Evolutionary conservation across 2,888 invertebrate genomes (phyloP).

Genomic region (Andrena minutula): DNA sequence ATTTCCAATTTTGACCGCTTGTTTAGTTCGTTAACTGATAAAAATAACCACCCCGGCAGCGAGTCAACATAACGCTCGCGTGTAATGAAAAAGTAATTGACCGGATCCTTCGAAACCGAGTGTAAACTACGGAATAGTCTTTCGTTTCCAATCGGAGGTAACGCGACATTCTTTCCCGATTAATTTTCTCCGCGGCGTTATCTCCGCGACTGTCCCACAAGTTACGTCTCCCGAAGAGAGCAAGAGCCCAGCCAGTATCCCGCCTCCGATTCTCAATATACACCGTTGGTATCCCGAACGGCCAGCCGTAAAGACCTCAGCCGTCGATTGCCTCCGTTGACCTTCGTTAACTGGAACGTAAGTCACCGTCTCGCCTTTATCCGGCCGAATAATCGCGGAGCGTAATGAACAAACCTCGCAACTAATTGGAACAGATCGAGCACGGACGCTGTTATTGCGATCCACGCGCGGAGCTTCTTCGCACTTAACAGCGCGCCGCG

Average conservation of each 20-base stretch:
- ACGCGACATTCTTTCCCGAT: too few species aligned
- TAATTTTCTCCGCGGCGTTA: too few species aligned
- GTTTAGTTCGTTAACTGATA: background rate
- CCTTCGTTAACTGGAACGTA: slow-evolving; percentile 51
- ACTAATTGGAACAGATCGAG: slow-evolving; percentile 65
- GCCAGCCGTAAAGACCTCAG: slow-evolving; percentile 24
- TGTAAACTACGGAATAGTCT: too few species aligned
- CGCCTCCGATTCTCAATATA: too few species aligned
- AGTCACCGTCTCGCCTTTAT: slow-evolving; percentile 57
- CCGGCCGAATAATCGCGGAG: slow-evolving; percentile 57
- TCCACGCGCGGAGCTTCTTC: slow-evolving; percentile 47
- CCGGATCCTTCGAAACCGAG: too few species aligned
- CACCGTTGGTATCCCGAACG: too few species aligned
- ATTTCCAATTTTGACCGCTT: slow-evolving; percentile 4
- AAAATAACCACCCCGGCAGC: background rate
- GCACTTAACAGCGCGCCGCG: slow-evolving; percentile 61
- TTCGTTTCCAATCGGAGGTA: too few species aligned
- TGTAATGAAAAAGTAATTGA: background rate
- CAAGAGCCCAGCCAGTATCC: too few species aligned
- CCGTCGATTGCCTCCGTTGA: slow-evolving; percentile 37
- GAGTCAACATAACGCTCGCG: background rate
- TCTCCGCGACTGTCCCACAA: too few species aligned
- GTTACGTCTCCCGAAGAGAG: too few species aligned
- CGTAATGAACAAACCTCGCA: slow-evolving; percentile 59
- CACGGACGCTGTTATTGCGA: slow-evolving; percentile 45